Evolutionary conservation across 2,113 vertebrate genomes (phyloP).

Genomic region (Apus apus): DNA sequence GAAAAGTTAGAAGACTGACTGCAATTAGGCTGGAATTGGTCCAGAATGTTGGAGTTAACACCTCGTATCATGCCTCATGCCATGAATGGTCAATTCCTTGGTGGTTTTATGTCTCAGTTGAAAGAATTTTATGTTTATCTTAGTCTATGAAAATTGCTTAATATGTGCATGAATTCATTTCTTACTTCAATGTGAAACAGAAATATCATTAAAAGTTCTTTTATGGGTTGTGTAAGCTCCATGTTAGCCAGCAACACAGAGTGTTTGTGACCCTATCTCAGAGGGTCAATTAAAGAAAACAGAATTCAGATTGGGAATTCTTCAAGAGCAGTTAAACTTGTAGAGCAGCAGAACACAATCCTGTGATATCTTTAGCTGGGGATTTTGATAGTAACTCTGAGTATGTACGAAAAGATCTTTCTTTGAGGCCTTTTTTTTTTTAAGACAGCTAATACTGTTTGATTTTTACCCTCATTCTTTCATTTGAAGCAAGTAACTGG

Average conservation of each 20-base stretch:
- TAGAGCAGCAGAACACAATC: not conserved
- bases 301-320: not conserved
- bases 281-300: constrained; percentile 11
- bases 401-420: not conserved
- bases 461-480: not conserved
- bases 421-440: not conserved
- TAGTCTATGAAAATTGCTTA: not conserved
- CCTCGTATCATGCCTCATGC: not conserved
- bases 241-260: not conserved
- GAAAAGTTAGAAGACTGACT: not conserved
- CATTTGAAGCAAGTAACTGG: not conserved
- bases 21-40: not conserved
- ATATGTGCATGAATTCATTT: not conserved
- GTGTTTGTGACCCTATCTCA: not conserved
- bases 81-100: not conserved
- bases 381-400: not conserved
- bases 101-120: not conserved
- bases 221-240: not conserved
- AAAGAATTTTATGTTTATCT: constrained; percentile 3
- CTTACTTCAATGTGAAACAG: not conserved
- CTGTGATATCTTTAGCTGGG: not conserved
- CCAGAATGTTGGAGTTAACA: not conserved
- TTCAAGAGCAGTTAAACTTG: not conserved
- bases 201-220: not conserved
- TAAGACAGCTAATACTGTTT: not conserved